These are phyloP conservation scores for Drosophila villosipedis DNA, from an alignment of 2,888 invertebrate genomes.

Conservation along the genomic window DNA sequence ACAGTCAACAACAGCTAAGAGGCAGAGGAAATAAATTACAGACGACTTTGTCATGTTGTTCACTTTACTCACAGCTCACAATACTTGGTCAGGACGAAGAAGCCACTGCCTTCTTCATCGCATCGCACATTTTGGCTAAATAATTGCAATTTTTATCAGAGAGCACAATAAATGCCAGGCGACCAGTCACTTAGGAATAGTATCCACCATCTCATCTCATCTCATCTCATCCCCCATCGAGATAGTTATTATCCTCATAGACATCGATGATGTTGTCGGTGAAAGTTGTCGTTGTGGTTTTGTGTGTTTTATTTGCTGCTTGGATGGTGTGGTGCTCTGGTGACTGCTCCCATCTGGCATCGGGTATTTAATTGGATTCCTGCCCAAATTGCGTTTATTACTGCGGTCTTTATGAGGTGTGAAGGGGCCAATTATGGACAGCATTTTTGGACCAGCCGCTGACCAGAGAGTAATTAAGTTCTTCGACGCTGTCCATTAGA, in stretches of 20 bases:
- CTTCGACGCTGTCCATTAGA: slow-evolving; percentile 33
- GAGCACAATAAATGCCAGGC: slow-evolving; percentile 71
- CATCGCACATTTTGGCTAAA: slow-evolving; percentile 69
- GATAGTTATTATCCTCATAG: slow-evolving; percentile 68
- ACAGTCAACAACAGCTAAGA: slow-evolving; percentile 15
- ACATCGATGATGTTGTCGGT: slow-evolving; percentile 71
- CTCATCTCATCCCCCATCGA: slow-evolving; percentile 6
- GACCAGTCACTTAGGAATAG: slow-evolving; percentile 46
- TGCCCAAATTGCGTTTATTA: slow-evolving; percentile 79
- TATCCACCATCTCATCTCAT: slow-evolving; percentile 22
- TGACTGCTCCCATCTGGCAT: slow-evolving; percentile 36
- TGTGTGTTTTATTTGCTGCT: slow-evolving; percentile 40
- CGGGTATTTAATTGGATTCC: slow-evolving; percentile 77
- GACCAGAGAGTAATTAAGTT: slow-evolving; percentile 75
- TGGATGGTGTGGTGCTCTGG: slow-evolving; percentile 11
- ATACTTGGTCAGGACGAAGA: slow-evolving; percentile 39
- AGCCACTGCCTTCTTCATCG: slow-evolving; percentile 25
- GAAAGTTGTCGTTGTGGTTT: slow-evolving; percentile 62
- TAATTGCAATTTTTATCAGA: slow-evolving; percentile 79
- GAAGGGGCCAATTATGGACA: slow-evolving; percentile 69
- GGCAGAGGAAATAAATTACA: slow-evolving; percentile 72
- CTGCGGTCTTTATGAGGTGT: slow-evolving; percentile 77
- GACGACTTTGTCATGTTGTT: slow-evolving; percentile 72
- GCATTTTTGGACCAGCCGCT: slow-evolving; percentile 24
- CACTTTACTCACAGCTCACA: slow-evolving; percentile 38